Evolutionary conservation across 2,888 invertebrate species (phyloP), one percentile per base, ranked within the genome.

Genomic region (Clivina fossor): DNA sequence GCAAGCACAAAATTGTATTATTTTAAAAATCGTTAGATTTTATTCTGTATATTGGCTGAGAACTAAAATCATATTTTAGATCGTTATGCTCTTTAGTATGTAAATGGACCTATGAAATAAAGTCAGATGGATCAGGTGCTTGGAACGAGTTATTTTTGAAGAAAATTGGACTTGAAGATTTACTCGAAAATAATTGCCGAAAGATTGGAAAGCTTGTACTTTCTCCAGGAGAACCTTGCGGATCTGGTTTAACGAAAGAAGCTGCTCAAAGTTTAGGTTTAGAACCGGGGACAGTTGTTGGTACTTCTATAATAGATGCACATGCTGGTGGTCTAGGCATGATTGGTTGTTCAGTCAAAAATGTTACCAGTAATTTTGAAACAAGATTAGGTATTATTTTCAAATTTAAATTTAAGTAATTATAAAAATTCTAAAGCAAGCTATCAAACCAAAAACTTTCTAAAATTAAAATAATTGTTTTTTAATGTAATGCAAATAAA

Each of bases 241-340:
- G 86, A 2, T 66, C 69, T 1, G 84, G 88, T 24, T 68, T 93
- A 22, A 80, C 80, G 7, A 62, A 68, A 28, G 71, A 76, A 59
- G 84, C 87, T 30, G 93, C 95, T 1, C 62, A 68, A 18, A 80
- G 82, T 62, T 72, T 95, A 50, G 88, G 88, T 2, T 76, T 97
- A 5, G 64, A 73, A 9, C 74, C 80, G 4, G 85, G 86, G 7
- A 93, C 86, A 13, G 82, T 90, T 4, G 93, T 97, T 1, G 93
- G 88, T 3, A 82, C 91, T 9, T 93, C 94, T 0, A 81, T 96
- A 58, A 94, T 97, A 62, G 97, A 98, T 76, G 97, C 97, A 0
- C 94, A 97, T 76, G 93, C 96, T 48, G 97, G 96, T 18, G 93
- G 89, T 1, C 74, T 97, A 57, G 95, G 93, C 13, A 82, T 92